These are phyloP conservation scores for Cylas formicarius DNA, from an alignment of 1,140 invertebrate genomes.

Conservation along the genomic window DNA sequence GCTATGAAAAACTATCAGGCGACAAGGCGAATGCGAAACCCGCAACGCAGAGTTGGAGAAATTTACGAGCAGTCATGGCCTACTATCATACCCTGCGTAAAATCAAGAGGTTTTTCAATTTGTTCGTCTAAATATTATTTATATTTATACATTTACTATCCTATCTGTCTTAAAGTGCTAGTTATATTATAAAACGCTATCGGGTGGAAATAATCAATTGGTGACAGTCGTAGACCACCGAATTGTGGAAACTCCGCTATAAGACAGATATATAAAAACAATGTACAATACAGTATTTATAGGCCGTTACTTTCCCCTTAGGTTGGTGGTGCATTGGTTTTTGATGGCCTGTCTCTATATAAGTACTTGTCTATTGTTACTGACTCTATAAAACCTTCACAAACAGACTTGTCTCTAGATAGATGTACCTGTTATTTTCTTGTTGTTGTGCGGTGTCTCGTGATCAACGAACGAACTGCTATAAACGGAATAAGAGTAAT, in stretches of 20 bases:
- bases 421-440: conserved; percentile 15
- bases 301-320: conserved; percentile 14
- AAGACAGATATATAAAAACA: too few relatives aligned
- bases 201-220: too few relatives aligned
- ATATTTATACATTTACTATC: too few relatives aligned
- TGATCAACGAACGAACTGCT: conserved; percentile 12
- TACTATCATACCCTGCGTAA: conserved; percentile 79
- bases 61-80: conserved; percentile 75
- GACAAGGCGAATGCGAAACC: conserved; percentile 45
- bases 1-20: too few relatives aligned
- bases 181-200: too few relatives aligned
- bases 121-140: too few relatives aligned
- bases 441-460: conserved; percentile 19
- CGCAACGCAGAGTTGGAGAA: conserved; percentile 74
- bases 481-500: conserved; percentile 14
- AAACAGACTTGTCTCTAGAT: conserved; percentile 12
- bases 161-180: too few relatives aligned
- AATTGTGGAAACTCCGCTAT: too few relatives aligned
- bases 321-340: conserved; percentile 18
- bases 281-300: too few relatives aligned
- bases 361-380: background rate
- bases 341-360: conserved; percentile 21
- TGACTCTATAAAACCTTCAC: conserved; percentile 1
- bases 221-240: too few relatives aligned
- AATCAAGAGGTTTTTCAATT: conserved; percentile 66